Conservation (phyloP, 2,113 vertebrate genomes). For the Oceanites oceanicus region DNA sequence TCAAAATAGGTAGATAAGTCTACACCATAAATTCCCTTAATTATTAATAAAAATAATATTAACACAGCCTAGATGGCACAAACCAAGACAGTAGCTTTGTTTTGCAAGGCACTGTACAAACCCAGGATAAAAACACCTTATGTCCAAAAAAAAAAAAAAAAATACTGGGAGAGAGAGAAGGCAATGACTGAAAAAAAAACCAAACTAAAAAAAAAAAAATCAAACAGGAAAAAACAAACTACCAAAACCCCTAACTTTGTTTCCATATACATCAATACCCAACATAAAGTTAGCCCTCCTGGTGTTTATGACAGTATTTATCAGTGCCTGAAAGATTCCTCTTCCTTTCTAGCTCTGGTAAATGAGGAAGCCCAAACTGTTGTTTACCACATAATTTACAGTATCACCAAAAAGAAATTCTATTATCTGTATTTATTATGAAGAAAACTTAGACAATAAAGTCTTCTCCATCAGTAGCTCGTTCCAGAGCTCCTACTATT, state of each 20-base stretch:
- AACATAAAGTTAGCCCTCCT: background rate
- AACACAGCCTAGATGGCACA: background rate
- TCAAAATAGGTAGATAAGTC: background rate
- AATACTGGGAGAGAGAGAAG: background rate
- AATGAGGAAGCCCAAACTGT: background rate
- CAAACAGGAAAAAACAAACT: background rate
- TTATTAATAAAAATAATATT: background rate
- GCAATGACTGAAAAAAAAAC: background rate
- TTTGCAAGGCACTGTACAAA: background rate
- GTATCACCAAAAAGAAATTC: background rate
- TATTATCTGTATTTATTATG: background rate
- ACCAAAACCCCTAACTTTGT: background rate
- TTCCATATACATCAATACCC: background rate
- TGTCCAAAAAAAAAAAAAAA: too few species aligned
- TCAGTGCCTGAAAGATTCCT: background rate
- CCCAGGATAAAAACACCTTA: background rate
- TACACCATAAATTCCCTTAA: background rate
- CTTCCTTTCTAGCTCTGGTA: background rate
- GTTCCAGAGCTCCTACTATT: background rate
- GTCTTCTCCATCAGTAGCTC: background rate
- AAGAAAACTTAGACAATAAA: background rate
- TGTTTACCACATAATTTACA: background rate
- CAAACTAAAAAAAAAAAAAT: background rate
- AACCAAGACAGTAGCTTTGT: background rate
- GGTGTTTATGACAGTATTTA: background rate